phyloP scores from a whole-genome alignment of 2,113 vertebrate species.

The Sylvietta virens region DNA sequence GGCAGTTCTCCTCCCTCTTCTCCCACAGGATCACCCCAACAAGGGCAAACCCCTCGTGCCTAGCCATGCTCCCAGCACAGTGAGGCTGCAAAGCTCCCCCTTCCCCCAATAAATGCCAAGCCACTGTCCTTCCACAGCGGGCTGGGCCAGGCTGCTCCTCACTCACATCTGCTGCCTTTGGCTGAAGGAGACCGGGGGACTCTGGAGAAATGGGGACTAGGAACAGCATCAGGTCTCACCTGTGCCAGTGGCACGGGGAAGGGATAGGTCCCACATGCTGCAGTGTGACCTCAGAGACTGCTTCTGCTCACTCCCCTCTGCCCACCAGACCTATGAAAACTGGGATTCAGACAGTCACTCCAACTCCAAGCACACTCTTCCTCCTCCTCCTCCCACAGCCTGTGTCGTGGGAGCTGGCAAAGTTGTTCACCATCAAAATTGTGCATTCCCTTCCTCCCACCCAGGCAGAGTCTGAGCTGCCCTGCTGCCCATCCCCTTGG shows the following conservation, averaged over 20 bases:
- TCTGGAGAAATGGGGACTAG: neutral
- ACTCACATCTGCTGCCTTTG: neutral
- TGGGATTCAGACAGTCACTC: neutral
- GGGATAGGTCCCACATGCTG: accelerated
- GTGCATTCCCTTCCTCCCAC: neutral
- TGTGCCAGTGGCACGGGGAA: accelerated
- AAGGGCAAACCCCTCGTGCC: accelerated
- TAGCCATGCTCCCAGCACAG: neutral
- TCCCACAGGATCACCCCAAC: neutral
- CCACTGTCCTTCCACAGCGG: neutral
- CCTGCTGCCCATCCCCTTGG: neutral
- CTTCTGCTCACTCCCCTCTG: neutral
- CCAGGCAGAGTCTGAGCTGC: neutral
- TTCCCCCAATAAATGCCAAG: neutral
- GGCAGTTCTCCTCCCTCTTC: neutral
- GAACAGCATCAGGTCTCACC: accelerated
- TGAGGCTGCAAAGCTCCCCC: neutral
- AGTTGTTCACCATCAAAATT: neutral
- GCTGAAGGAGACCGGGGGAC: accelerated
- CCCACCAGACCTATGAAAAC: neutral
- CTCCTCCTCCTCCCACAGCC: neutral
- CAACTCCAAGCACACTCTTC: neutral
- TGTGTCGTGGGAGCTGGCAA: neutral
- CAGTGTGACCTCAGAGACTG: neutral
- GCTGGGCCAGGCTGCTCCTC: neutral